Evolutionary conservation across 1,140 invertebrate genomes (phyloP), one percentile per base, ranked within the genome.

Genomic region (Phocides pigmalion): DNA sequence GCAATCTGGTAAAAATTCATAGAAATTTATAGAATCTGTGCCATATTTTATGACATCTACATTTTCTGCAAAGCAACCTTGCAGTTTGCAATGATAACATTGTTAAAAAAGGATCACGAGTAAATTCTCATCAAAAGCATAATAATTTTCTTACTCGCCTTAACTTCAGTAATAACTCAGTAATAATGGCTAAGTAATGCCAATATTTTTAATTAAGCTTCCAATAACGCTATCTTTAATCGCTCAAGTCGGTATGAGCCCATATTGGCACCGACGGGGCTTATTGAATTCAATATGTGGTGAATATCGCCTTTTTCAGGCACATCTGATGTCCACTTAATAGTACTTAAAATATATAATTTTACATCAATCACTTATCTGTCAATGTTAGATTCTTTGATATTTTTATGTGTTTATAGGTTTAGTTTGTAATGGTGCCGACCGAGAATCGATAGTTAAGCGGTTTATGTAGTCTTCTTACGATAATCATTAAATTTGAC

Each of bases 241-340:
- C 17, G 32, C 6, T 1, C 42, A 37, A 22, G 32, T 54, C 44
- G 12, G 44, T 14, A 2, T 15, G 56, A 11, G n/a, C 12, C 44
- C 44, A 49, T 61, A 61, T 49, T 12, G 58, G 17, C n/a, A 5
- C n/a, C 1, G 17, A 15, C n/a, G 3, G 1, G 35, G 42, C 8
- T 22, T 61, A 61, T 61, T 61, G 28, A 47, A 61, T 61, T 49
- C 58, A 61, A 61, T 49, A 6, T 16, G 44, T 61, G 16, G 44
- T 39, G 25, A 22, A 11, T 25, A 61, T 61, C 44, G 25, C 58
- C 58, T 61, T 61, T 61, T 61, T 61, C 44, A 49, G 44, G 58
- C 32, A 61, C 44, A 49, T 49, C 44, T 49, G 28, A 61, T 61
- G 58, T 47, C 32, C 32, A 20, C 16, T 49, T 47, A 59, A 32